phyloP scores from a whole-genome alignment of 2,797 vertebrate species.

The Crotalus adamanteus region DNA sequence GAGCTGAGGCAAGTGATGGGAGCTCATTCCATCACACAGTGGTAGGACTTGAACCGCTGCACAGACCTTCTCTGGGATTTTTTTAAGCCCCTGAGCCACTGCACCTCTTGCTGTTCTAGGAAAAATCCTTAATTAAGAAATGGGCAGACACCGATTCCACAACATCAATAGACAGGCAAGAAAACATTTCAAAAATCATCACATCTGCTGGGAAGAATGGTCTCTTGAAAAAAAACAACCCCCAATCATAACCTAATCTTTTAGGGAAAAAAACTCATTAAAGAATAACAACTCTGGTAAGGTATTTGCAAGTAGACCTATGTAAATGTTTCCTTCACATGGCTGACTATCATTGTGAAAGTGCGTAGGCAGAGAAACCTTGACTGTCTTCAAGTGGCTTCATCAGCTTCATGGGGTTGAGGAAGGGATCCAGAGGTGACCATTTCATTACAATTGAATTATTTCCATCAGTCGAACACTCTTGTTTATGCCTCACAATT shows the following conservation, averaged over 20 bases:
- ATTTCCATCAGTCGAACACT: not conserved
- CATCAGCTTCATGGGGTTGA: not conserved
- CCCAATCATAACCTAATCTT: not conserved
- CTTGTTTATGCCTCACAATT: not conserved
- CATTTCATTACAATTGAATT: not conserved
- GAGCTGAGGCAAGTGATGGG: not conserved
- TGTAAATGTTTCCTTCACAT: not conserved
- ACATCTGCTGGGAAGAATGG: not conserved
- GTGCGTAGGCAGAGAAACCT: not conserved
- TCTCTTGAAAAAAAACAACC: not conserved
- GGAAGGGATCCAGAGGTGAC: not conserved
- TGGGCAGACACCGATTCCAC: not conserved
- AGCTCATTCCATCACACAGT: not conserved
- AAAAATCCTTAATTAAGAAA: not conserved
- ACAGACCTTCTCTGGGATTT: not conserved
- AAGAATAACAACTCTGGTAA: not conserved
- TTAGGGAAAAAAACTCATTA: fast-evolving
- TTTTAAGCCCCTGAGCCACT: not conserved
- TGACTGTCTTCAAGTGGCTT: not conserved
- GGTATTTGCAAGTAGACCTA: not conserved
- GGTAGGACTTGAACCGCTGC: not conserved
- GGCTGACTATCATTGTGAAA: not conserved
- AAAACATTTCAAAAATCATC: not conserved
- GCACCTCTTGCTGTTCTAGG: not conserved
- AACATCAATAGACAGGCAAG: not conserved